phyloP scores from a whole-genome alignment of 2,797 vertebrate species.

The Cossypha polioptera region DNA sequence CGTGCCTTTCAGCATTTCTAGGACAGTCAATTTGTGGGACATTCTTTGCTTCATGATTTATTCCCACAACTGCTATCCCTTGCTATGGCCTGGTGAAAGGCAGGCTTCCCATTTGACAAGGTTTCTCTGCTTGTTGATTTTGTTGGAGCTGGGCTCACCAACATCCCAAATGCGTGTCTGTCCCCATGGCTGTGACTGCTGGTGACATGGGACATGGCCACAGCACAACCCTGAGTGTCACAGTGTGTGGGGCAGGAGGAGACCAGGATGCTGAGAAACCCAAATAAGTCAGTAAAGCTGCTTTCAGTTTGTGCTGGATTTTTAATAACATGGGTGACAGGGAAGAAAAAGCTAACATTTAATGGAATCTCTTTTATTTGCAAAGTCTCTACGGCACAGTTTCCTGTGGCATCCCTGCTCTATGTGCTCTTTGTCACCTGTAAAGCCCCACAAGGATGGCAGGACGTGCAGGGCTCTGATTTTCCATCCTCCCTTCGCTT shows the following conservation, averaged over 20 bases:
- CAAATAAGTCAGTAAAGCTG: not conserved
- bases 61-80: constrained; percentile 5
- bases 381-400: not conserved
- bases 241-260: not conserved
- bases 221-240: not conserved
- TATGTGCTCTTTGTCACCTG: rapidly evolving
- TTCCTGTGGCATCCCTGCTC: not conserved
- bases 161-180: rapidly evolving
- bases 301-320: not conserved
- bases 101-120: not conserved
- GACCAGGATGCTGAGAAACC: not conserved
- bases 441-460: not conserved
- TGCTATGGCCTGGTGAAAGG: not conserved
- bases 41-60: constrained; percentile 17
- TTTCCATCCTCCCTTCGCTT: not conserved
- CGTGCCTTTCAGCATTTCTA: not conserved
- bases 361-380: not conserved
- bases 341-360: not conserved
- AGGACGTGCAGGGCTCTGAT: not conserved
- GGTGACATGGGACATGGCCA: rapidly evolving
- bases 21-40: not conserved
- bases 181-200: rapidly evolving
- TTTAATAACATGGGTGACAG: not conserved
- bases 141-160: not conserved
- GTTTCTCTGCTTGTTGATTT: not conserved